Conservation (phyloP, 2,797 vertebrate species). For the Alca torda region DNA sequence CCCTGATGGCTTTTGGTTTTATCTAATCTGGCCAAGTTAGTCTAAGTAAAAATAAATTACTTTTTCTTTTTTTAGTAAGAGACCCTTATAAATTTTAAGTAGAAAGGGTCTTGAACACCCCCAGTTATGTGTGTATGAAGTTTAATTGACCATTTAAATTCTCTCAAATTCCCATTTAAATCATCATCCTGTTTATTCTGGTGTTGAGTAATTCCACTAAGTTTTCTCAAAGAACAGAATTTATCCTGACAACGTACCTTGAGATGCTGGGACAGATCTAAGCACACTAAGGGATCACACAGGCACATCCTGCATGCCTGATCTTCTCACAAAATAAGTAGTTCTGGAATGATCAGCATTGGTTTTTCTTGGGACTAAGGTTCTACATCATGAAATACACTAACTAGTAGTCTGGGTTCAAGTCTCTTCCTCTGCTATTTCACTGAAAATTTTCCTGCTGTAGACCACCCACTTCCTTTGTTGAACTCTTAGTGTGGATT, state of each 20-base stretch:
- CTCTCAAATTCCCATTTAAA: not conserved
- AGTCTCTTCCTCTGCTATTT: not conserved
- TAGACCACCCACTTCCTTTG: not conserved
- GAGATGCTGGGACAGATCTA: not conserved
- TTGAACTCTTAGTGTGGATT: not conserved
- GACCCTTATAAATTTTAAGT: not conserved
- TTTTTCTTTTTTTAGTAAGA: not conserved
- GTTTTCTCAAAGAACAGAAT: not conserved
- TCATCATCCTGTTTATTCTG: not conserved
- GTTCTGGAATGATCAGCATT: not conserved
- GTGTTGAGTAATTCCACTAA: not conserved
- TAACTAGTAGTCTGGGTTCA: not conserved
- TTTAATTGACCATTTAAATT: not conserved
- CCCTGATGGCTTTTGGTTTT: not conserved
- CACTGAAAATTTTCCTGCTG: not conserved
- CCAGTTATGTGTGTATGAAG: not conserved
- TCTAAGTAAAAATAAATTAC: not conserved
- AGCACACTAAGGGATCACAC: not conserved
- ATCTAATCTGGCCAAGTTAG: not conserved
- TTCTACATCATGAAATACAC: not conserved
- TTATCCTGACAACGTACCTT: not conserved
- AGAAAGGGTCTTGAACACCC: not conserved
- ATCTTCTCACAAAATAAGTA: not conserved
- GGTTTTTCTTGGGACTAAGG: not conserved
- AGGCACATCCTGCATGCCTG: not conserved